Percentiles rank a stretch among this genome's conserved stretches.
phyloP scores from a whole-genome alignment of 1,140 invertebrate genomes.

The Orchesella cincta region DNA sequence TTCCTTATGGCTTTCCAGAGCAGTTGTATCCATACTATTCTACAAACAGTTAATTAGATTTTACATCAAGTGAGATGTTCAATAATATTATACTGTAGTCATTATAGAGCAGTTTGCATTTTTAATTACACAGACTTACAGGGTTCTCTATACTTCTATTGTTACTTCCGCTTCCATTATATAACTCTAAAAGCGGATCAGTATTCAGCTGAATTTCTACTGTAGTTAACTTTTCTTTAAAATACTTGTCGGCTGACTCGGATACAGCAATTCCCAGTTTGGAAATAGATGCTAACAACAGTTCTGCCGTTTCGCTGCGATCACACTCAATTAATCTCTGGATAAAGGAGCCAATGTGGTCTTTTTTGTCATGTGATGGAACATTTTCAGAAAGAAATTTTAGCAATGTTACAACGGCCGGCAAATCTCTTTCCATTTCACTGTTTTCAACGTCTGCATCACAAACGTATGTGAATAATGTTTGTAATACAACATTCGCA shows the following conservation, averaged over 20 bases:
- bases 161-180: not conserved
- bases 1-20: conserved; percentile 36
- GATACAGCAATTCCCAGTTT: not conserved
- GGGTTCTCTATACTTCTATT: no score
- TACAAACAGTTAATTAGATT: conserved; percentile 6
- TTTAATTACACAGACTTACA: no score
- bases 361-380: not conserved
- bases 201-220: not conserved
- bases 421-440: not conserved
- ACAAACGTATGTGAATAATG: not conserved
- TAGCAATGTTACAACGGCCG: conserved; percentile 1
- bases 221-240: not conserved
- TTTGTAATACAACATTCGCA: not conserved
- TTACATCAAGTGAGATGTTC: not conserved
- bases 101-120: not conserved
- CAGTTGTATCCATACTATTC: conserved; percentile 30
- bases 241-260: not conserved
- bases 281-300: not conserved
- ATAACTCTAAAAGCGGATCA: not conserved
- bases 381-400: conserved; percentile 2
- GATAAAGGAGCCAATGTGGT: conserved; percentile 32
- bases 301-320: conserved; percentile 18
- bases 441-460: not conserved
- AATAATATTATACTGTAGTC: not conserved
- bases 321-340: conserved; percentile 18